Evolutionary conservation across 2,113 vertebrate species (phyloP).

Genomic region (Lichenostomus cassidix): DNA sequence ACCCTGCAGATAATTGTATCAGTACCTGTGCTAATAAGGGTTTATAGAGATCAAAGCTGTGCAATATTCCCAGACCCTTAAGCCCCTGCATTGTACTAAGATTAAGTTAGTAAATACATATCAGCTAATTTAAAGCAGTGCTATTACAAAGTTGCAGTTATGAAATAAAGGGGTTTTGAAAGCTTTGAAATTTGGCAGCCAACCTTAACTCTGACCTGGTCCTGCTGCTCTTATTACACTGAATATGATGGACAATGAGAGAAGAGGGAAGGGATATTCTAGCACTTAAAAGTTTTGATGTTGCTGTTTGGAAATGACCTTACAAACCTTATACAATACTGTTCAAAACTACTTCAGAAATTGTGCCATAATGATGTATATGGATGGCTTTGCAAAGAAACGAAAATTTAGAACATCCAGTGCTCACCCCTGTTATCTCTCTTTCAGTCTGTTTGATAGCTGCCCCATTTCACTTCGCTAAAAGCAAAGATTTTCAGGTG

Average conservation of each 20-base stretch:
- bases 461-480: not conserved
- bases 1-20: slow-evolving; percentile 49
- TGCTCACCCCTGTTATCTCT: not conserved
- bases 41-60: slow-evolving; percentile 52
- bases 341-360: not conserved
- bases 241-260: not conserved
- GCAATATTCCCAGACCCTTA: slow-evolving; percentile 1
- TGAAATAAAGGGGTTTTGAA: slow-evolving; percentile 24
- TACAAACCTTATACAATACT: not conserved
- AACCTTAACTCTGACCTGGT: slow-evolving; percentile 18
- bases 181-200: slow-evolving; percentile 46
- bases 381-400: not conserved
- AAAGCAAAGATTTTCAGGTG: not conserved
- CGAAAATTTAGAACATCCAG: not conserved
- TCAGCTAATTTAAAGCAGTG: slow-evolving; percentile 34
- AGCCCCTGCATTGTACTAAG: not conserved
- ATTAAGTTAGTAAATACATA: slow-evolving; percentile 40
- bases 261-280: not conserved
- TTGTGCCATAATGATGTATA: not conserved
- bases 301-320: not conserved
- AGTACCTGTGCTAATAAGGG: slow-evolving; percentile 53
- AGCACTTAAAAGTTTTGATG: not conserved
- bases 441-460: not conserved
- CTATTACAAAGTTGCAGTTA: slow-evolving; percentile 21
- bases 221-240: not conserved